Evolutionary conservation across 2,797 vertebrate genomes (phyloP).

Genomic region (Danio choprae): DNA sequence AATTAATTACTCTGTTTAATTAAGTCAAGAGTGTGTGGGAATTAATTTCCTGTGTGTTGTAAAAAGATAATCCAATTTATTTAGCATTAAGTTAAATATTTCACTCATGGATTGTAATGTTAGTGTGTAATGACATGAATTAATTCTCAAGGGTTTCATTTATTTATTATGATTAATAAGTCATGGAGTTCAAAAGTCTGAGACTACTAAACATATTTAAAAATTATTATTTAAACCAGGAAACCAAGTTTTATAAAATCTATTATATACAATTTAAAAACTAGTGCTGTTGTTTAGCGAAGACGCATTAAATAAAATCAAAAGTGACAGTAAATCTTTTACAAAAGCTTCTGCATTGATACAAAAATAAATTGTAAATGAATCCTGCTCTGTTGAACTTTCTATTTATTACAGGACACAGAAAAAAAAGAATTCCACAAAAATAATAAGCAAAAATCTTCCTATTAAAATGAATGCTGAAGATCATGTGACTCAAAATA

Average conservation of each 20-base stretch:
- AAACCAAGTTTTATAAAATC: no score
- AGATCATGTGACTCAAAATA: background rate
- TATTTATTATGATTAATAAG: background rate
- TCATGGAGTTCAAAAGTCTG: background rate
- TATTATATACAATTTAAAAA: background rate
- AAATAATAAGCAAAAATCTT: background rate
- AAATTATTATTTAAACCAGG: background rate
- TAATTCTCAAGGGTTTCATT: constrained; percentile 1
- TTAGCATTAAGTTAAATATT: constrained; percentile 25
- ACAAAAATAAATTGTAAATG: background rate
- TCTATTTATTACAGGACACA: no score
- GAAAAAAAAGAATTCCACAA: background rate
- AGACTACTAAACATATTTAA: background rate
- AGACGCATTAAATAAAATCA: background rate
- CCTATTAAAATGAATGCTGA: background rate
- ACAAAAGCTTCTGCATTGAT: background rate
- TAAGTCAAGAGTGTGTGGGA: constrained; percentile 57
- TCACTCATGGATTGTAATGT: background rate
- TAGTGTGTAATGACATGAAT: constrained; percentile 18
- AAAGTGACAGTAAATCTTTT: background rate
- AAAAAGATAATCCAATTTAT: constrained; percentile 44
- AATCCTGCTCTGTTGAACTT: background rate
- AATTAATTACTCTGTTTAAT: constrained; percentile 75
- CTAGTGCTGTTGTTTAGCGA: background rate
- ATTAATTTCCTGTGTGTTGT: constrained; percentile 54